Conservation (phyloP, 2,113 vertebrate genomes). For the Brachypteracias leptosomus region DNA sequence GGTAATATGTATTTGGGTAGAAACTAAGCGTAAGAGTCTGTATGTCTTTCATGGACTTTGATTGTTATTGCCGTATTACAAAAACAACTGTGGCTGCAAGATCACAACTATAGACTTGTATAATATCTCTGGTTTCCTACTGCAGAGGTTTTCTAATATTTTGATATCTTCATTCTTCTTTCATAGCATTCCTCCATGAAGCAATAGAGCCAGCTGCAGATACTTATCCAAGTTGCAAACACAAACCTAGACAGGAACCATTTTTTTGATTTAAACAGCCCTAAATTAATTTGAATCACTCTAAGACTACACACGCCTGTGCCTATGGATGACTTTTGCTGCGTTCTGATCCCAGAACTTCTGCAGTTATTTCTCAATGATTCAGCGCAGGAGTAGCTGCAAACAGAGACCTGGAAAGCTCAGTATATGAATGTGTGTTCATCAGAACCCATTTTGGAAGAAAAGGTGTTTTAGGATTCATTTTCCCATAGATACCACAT, state of each 20-base stretch:
- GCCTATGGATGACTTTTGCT: neutral
- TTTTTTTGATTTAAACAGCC: conserved; percentile 53
- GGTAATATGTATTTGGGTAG: neutral
- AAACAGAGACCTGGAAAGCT: neutral
- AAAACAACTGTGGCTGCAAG: neutral
- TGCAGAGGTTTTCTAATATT: neutral
- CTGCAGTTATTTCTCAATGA: neutral
- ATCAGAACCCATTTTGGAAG: neutral
- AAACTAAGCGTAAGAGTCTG: neutral
- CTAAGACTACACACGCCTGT: conserved; percentile 37
- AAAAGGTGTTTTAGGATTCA: neutral
- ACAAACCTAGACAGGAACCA: conserved; percentile 41
- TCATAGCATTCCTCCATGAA: neutral
- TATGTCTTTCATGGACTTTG: neutral
- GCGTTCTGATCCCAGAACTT: neutral
- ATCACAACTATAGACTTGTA: neutral
- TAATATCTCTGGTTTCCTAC: neutral
- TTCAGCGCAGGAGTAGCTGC: neutral
- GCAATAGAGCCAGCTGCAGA: conserved; percentile 35
- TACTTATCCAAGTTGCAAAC: conserved; percentile 32
- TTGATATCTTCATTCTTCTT: neutral
- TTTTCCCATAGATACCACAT: neutral
- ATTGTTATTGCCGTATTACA: neutral
- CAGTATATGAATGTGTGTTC: neutral
- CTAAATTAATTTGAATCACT: conserved; percentile 51